Evolutionary conservation across 2,797 vertebrate genomes (phyloP), one percentile per base, ranked within the genome.

Genomic region (Enteromius thamalakanensis): DNA sequence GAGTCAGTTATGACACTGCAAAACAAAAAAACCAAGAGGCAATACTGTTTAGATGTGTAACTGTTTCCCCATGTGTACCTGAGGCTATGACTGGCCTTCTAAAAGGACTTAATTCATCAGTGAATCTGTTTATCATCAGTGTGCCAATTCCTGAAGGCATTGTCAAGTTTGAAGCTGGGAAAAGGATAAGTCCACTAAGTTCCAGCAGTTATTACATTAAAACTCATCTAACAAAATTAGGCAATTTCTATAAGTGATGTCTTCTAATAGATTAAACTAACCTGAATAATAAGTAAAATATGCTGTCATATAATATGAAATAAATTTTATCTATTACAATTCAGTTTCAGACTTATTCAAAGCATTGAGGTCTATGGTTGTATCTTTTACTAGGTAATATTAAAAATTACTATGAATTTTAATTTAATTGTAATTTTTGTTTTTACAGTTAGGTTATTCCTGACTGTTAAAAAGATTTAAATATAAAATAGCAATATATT

Each of bases 1-100:
- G 83, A 89, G 81, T 86, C 74, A 80, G 69, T 71, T 53, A 47
- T 81, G 67, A 49, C 37, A 37, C 55, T n/a, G 51, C 37, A 29
- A 29, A 76, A 80, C 78, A 83, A 70, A 12, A 19, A 60, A 51
- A 26, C 26, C 55, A 23, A 29, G 6, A 68, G 79, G 29, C 21
- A 82, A 49, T 76, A 53, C 23, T 5, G 1, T 47, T 15, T 47
- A 47, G 45, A 47, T 47, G 45, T 37, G 55, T 88, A 92, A 91
- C 88, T 88, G 86, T 88, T 93, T 93, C 86, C 86, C 88, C 87
- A 91, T 90, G 90, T 91, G 89, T 72, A 90, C 89, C 88, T 70
- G 87, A 84, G 87, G 88, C 89, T 64, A 74, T 26, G 84, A 42
- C 86, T 88, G 88, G 92, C 88, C 87, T 84, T 19, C 81, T 85